A percentile compares a stretch with the other conserved stretches of the same genome.
phyloP scores from a whole-genome alignment of 2,888 invertebrate genomes.

The Oligia fasciuncula region DNA sequence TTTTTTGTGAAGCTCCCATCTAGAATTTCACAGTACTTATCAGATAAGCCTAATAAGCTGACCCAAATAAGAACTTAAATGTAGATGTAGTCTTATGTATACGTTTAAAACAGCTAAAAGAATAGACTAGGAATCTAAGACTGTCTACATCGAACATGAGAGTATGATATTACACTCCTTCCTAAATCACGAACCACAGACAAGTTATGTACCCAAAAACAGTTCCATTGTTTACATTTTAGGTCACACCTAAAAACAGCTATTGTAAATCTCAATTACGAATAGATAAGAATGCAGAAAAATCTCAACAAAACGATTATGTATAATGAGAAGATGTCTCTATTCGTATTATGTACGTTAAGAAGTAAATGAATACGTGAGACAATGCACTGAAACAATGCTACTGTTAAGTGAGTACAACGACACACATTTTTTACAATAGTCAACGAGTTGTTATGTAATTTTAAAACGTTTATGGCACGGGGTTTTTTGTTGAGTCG shows the following conservation, averaged over 20 bases:
- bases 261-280: conserved; percentile 71
- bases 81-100: neutral
- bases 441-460: conserved; percentile 69
- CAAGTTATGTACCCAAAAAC: conserved; percentile 47
- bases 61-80: neutral
- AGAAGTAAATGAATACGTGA: conserved; percentile 67
- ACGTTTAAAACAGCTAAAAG: neutral
- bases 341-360: conserved; percentile 65
- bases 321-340: conserved; percentile 66
- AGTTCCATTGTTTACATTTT: conserved; percentile 66
- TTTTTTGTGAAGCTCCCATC: too few species aligned
- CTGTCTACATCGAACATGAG: conserved; percentile 32
- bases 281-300: conserved; percentile 65
- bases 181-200: conserved; percentile 19
- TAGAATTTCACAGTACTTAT: too few species aligned
- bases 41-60: neutral
- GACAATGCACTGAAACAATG: conserved; percentile 74
- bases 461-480: conserved; percentile 64
- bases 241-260: conserved; percentile 59
- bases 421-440: conserved; percentile 73
- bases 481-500: conserved; percentile 49
- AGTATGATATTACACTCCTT: conserved; percentile 29
- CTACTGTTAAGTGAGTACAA: conserved; percentile 69
- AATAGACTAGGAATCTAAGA: conserved; percentile 24
- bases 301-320: conserved; percentile 64